Conservation (phyloP, 2,113 vertebrate genomes). For the Riparia riparia region DNA sequence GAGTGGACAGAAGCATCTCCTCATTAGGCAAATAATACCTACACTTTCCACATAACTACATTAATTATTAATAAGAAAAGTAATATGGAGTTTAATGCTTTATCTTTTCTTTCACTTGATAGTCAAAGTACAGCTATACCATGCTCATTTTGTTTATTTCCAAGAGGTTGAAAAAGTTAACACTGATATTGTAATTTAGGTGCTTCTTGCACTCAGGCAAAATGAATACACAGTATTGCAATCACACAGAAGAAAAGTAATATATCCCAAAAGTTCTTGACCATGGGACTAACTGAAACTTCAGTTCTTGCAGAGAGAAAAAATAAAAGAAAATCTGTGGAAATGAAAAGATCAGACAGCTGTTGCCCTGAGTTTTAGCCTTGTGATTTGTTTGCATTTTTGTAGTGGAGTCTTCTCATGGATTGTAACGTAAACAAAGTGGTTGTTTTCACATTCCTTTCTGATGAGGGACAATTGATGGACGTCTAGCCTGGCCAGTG, state of each 20-base stretch:
- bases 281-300: neutral
- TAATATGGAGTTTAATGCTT: neutral
- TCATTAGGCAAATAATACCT: neutral
- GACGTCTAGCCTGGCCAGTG: no score
- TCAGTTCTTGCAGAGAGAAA: neutral
- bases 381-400: no score
- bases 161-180: neutral
- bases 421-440: no score
- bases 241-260: neutral
- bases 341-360: neutral
- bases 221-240: neutral
- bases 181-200: neutral
- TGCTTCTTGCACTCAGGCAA: neutral
- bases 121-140: neutral
- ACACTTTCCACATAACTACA: neutral
- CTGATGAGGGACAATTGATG: no score
- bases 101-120: neutral
- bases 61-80: neutral
- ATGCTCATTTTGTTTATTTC: neutral
- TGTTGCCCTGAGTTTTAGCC: no score
- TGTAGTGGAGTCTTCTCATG: no score
- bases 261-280: neutral
- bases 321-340: neutral
- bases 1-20: neutral
- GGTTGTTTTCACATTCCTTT: no score